Evolutionary conservation across 2,797 vertebrate species (phyloP), one percentile per base, ranked within the genome.

Genomic region (Merluccius polli): DNA sequence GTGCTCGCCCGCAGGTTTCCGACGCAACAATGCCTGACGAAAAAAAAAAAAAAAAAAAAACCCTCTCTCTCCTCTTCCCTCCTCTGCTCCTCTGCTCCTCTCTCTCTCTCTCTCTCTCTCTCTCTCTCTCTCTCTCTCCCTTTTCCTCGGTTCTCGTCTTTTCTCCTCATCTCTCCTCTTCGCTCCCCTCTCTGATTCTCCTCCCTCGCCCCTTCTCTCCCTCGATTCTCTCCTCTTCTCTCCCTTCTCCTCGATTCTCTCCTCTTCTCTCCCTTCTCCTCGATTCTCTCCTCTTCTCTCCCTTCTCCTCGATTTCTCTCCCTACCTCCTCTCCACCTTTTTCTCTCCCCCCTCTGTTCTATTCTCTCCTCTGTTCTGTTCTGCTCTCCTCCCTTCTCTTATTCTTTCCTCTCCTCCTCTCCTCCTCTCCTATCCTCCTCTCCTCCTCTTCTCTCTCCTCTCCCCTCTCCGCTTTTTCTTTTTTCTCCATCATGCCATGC

Each of bases 401-500:
- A 73, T 79, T n/a, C 65, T 74, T 78, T 80, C 21, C 32, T 18
- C 48, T 13, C 69, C 59, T 71, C 74, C 72, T 67, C 18, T 71
- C 70, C 65, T 59, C 63, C 68, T 38, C 38, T n/a, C n/a, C 36
- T 65, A 1, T 65, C 2, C n/a, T 21, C 44, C 38, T 31, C 72
- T 31, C 65, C 75, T 79, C 36, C 29, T 13, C 36, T 33, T 30
- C 63, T 74, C 78, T 67, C 59, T 72, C 24, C 74, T 73, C 35
- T 4, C 16, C 48, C 2, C n/a, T 29, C 65, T 59, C 68, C 36
- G 48, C 36, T 65, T 21, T 36, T 27, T 35, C 24, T 35, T 27
- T 11, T 29, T 36, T 35, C 76, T 73, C 38, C 75, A 31, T 67
- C 70, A 63, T 65, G 59, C 70, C 11, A 72, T 35, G 63, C 36